A percentile compares a stretch with the other conserved stretches of the same genome.
phyloP scores from a whole-genome alignment of 2,797 vertebrate genomes.

The Brachyrhaphis roseni region DNA sequence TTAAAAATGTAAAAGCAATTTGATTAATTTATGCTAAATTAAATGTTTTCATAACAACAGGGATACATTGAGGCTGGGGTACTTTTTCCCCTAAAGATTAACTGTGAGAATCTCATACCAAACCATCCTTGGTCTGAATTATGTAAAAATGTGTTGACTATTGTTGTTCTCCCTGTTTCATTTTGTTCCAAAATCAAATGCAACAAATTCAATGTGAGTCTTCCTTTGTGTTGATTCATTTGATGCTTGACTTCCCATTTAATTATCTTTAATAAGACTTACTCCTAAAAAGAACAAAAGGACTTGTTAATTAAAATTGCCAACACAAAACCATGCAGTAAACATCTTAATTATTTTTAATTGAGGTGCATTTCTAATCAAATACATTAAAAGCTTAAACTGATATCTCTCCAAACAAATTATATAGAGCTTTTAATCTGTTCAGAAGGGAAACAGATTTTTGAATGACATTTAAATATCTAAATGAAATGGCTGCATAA shows the following conservation, averaged over 20 bases:
- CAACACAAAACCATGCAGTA: constrained; percentile 12
- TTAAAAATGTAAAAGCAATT: background rate
- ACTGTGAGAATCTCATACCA: background rate
- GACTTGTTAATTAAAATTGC: constrained; percentile 27
- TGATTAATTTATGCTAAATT: background rate
- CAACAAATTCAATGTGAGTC: constrained; percentile 2
- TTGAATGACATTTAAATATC: background rate
- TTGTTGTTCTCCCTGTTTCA: constrained; percentile 10
- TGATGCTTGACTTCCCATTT: constrained; percentile 29
- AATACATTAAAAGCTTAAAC: constrained; percentile 13
- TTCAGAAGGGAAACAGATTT: constrained; percentile 9
- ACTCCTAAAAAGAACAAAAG: constrained; percentile 19
- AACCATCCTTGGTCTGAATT: background rate
- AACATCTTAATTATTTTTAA: constrained; percentile 22
- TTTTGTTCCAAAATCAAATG: constrained; percentile 19
- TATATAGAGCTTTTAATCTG: background rate
- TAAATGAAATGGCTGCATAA: background rate
- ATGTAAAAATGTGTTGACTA: constrained; percentile 1
- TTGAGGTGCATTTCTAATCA: constrained; percentile 22
- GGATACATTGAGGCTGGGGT: background rate
- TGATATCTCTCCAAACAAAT: constrained; percentile 19
- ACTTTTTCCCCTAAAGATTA: background rate
- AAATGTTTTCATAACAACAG: background rate
- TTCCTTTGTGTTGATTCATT: constrained; percentile 39
- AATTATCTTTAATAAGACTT: constrained; percentile 28